Evolutionary conservation across 2,888 invertebrate species (phyloP).

Genomic region (Aphodius sticticus): DNA sequence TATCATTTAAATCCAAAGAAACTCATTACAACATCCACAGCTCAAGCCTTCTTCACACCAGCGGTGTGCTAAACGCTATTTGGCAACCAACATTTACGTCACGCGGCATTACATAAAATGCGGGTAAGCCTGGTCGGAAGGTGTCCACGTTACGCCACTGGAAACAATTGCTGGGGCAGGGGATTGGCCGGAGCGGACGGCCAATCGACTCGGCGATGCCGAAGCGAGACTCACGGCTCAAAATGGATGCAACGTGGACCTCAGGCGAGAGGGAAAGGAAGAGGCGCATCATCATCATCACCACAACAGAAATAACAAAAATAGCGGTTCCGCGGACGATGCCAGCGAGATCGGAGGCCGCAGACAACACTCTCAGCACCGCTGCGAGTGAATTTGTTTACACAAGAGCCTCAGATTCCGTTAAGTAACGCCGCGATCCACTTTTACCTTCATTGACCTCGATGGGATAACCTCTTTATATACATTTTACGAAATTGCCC

Average conservation of each 20-base stretch:
- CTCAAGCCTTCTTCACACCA: too few species aligned
- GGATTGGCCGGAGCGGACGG: neutral
- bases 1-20: too few species aligned
- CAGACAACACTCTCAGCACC: neutral
- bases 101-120: neutral
- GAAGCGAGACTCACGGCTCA: neutral
- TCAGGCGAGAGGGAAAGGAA: neutral
- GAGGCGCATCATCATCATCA: neutral
- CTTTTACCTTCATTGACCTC: conserved; percentile 37
- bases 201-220: neutral
- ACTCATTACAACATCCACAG: too few species aligned
- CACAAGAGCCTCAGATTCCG: neutral
- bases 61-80: neutral
- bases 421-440: conserved; percentile 29
- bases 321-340: neutral
- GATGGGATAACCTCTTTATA: conserved; percentile 23
- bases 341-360: neutral
- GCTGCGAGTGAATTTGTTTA: conserved; percentile 5
- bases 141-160: neutral
- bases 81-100: neutral
- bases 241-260: neutral
- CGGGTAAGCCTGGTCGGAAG: neutral
- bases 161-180: neutral
- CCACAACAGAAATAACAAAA: neutral
- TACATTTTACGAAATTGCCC: conserved; percentile 9